phyloP scores from a whole-genome alignment of 2,888 invertebrate species.

The Lasioglossum calceatum region DNA sequence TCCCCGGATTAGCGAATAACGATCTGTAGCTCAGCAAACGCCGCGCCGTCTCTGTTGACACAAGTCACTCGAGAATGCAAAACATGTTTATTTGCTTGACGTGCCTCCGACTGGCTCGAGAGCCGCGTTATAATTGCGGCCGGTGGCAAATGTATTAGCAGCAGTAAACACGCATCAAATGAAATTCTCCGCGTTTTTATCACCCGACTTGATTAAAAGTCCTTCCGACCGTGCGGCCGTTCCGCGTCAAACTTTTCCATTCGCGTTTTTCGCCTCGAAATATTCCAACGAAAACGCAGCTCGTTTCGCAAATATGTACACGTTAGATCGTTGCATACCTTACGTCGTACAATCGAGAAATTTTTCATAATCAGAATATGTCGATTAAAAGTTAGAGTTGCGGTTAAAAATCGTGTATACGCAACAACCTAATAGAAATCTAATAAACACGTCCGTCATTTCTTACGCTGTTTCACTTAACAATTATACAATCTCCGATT shows the following conservation, averaged over 20 bases:
- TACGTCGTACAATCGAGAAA: no score
- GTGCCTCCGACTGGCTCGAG: conserved; percentile 3
- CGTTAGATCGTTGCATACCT: not conserved
- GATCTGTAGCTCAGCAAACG: not conserved
- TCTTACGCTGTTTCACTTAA: not conserved
- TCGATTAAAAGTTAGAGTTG: not conserved
- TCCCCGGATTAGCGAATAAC: not conserved
- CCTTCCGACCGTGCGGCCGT: not conserved
- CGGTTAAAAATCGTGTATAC: not conserved
- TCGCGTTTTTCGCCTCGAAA: not conserved
- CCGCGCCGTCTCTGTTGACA: not conserved
- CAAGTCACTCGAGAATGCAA: conserved; percentile 16
- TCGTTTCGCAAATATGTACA: not conserved
- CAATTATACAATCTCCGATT: not conserved
- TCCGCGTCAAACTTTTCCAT: conserved; percentile 1
- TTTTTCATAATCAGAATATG: not conserved
- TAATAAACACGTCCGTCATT: not conserved
- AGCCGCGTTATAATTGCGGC: not conserved
- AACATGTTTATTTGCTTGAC: not conserved
- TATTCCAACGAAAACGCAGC: not conserved
- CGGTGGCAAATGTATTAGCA: not conserved
- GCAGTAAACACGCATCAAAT: not conserved
- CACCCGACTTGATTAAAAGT: not conserved
- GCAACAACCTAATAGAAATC: not conserved
- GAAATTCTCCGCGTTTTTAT: conserved; percentile 5